phyloP scores from a whole-genome alignment of 2,797 vertebrate species.

The Cirrhinus mrigala region DNA sequence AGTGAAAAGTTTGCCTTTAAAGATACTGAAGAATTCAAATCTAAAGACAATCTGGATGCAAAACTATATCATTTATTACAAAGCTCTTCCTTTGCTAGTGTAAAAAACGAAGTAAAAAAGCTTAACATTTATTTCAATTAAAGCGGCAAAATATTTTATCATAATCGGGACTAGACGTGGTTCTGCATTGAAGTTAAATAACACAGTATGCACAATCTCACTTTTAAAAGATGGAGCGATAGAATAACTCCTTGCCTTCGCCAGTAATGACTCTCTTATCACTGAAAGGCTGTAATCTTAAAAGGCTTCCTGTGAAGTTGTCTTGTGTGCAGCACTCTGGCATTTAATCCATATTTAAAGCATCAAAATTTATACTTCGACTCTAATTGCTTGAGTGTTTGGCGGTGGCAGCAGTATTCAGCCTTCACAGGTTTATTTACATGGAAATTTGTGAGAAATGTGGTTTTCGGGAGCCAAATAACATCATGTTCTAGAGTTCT shows the following conservation, averaged over 20 bases:
- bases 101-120: neutral
- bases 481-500: neutral
- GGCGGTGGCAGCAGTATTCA: slow-evolving; percentile 4
- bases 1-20: neutral
- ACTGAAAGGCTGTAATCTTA: slow-evolving; percentile 55
- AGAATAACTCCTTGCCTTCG: slow-evolving; percentile 20
- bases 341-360: slow-evolving; percentile 70
- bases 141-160: neutral
- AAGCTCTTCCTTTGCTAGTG: neutral
- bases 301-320: slow-evolving; percentile 59
- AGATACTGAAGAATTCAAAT: neutral
- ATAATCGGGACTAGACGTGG: slow-evolving; percentile 3
- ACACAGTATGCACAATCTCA: neutral
- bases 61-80: neutral
- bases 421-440: slow-evolving; percentile 18
- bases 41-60: neutral
- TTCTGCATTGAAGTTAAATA: slow-evolving; percentile 13
- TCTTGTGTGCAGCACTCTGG: slow-evolving; percentile 55
- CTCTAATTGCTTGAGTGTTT: slow-evolving; percentile 60
- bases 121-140: neutral
- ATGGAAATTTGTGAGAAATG: neutral
- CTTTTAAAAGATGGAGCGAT: slow-evolving; percentile 16
- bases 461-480: slow-evolving; percentile 1
- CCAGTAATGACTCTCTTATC: slow-evolving; percentile 51
- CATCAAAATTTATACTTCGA: slow-evolving; percentile 67